A percentile compares a stretch with the other conserved stretches of the same genome.
These are phyloP conservation scores for Megalopta genalis DNA, from an alignment of 1,140 invertebrate genomes.

Conservation along the genomic window DNA sequence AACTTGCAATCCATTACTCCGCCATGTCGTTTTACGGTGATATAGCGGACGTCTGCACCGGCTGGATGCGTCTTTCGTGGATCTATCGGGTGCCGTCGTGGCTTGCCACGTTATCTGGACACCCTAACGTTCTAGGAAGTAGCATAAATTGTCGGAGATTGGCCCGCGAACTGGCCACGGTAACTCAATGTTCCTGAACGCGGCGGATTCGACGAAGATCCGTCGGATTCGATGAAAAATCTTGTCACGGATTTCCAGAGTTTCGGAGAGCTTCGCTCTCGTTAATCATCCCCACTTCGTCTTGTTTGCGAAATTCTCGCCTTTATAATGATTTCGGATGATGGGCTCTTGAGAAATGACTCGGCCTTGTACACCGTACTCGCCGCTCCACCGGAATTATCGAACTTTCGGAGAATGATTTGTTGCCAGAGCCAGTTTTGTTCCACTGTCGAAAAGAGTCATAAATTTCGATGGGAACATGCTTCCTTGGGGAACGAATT, in stretches of 20 bases:
- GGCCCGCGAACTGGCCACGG: not conserved
- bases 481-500: not conserved
- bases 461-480: constrained; percentile 13
- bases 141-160: not conserved
- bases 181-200: not conserved
- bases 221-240: too few relatives aligned
- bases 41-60: constrained; percentile 3
- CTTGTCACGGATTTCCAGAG: too few relatives aligned
- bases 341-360: too few relatives aligned
- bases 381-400: too few relatives aligned
- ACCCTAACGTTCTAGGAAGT: not conserved
- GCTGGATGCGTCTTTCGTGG: not conserved
- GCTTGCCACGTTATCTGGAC: not conserved
- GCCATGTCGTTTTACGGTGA: constrained; percentile 42
- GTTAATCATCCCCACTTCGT: too few relatives aligned
- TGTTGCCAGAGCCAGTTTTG: not conserved
- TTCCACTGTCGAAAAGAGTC: not conserved
- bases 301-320: too few relatives aligned
- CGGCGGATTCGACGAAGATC: too few relatives aligned
- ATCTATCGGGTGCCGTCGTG: constrained; percentile 1
- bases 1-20: too few relatives aligned
- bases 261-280: too few relatives aligned
- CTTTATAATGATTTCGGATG: too few relatives aligned
- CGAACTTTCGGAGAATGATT: not conserved
- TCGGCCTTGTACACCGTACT: too few relatives aligned